phyloP scores from a whole-genome alignment of 1,140 invertebrate species.

The Batillaria attramentaria region DNA sequence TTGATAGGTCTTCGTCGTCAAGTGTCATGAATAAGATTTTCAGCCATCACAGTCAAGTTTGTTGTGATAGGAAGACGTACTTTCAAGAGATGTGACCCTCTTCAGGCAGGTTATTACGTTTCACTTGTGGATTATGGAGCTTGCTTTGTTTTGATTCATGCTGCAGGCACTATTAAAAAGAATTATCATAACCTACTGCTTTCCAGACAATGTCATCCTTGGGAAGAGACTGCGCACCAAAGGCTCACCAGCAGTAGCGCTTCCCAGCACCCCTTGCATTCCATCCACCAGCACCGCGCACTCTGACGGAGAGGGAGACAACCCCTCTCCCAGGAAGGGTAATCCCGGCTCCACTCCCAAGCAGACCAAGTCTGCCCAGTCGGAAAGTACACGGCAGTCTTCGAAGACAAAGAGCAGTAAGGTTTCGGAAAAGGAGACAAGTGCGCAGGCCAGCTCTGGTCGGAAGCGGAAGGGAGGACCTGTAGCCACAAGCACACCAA shows the following conservation, averaged over 20 bases:
- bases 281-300: background rate
- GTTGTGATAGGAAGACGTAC: no score
- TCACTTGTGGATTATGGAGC: no score
- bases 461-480: conserved; percentile 45
- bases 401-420: background rate
- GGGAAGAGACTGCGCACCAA: conserved; percentile 26
- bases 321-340: no score
- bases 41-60: no score
- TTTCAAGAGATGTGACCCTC: no score
- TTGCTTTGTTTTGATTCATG: no score
- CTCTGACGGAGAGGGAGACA: background rate
- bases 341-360: background rate
- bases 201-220: conserved; percentile 33
- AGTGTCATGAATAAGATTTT: no score
- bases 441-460: background rate
- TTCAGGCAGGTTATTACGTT: no score
- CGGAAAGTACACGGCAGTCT: background rate
- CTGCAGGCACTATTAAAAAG: no score
- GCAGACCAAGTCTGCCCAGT: background rate
- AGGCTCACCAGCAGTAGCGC: conserved; percentile 7
- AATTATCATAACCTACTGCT: no score
- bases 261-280: background rate
- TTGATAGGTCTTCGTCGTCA: no score
- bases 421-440: background rate
- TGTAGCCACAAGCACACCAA: conserved; percentile 60